Evolutionary conservation across 2,797 vertebrate genomes (phyloP).

Genomic region (Lophotriccus pileatus): DNA sequence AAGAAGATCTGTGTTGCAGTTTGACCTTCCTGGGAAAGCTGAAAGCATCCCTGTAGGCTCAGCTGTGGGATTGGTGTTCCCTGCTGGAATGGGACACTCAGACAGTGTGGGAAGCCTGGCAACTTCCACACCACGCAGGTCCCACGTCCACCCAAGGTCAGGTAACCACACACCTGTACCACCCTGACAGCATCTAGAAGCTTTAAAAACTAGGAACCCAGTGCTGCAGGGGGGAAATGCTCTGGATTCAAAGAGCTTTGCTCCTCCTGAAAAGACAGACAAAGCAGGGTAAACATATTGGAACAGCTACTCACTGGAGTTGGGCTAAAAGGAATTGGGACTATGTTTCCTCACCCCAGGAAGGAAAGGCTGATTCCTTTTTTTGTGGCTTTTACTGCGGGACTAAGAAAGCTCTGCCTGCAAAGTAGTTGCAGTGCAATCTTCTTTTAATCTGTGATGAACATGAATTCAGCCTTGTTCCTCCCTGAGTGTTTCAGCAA

Average conservation of each 20-base stretch:
- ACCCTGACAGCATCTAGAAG: rapidly evolving
- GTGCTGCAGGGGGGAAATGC: not conserved
- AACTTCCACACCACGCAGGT: rapidly evolving
- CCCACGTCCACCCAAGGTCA: not conserved
- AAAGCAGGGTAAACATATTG: not conserved
- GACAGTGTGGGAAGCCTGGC: not conserved
- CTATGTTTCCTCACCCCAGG: not conserved
- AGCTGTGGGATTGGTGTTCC: not conserved
- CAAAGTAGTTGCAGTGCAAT: not conserved
- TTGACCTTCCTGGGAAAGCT: too few relatives aligned
- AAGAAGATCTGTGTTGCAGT: not conserved
- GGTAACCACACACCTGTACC: not conserved
- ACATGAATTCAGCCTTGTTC: not conserved
- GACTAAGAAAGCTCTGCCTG: not conserved
- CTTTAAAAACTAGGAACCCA: rapidly evolving
- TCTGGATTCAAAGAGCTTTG: not conserved
- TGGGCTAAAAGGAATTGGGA: rapidly evolving
- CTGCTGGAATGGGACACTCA: not conserved
- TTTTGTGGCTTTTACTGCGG: not conserved
- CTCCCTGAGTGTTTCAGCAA: not conserved
- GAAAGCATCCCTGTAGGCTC: not conserved
- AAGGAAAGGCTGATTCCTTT: not conserved
- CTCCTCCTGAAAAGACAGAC: not conserved
- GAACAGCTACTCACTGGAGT: too few relatives aligned
- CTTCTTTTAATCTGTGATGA: not conserved